Conservation (phyloP, 2,113 vertebrate genomes). For the Bubo bubo region DNA sequence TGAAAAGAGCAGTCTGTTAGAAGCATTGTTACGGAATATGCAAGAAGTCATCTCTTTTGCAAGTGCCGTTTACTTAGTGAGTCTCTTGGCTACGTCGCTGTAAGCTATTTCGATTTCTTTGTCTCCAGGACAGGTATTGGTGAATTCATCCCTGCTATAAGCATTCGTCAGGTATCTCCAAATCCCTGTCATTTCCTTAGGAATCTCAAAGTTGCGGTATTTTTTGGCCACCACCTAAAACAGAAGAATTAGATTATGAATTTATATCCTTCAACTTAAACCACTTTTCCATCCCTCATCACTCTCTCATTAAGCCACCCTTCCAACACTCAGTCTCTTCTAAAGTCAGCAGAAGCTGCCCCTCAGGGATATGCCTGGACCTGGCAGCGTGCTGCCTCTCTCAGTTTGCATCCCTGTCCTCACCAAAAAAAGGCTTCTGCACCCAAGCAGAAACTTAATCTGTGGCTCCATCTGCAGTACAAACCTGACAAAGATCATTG, state of each 20-base stretch:
- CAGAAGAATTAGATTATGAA: neutral
- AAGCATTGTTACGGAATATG: conserved; percentile 69
- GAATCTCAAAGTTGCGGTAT: conserved; percentile 94
- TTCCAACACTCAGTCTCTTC: neutral
- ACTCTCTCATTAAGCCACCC: too few species aligned
- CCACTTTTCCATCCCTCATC: neutral
- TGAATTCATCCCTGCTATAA: conserved; percentile 94
- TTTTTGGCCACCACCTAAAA: conserved; percentile 97
- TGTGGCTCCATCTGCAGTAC: conserved; percentile 67
- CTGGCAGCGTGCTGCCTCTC: neutral
- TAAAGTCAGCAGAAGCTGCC: neutral
- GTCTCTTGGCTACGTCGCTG: conserved; percentile 95
- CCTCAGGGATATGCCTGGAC: neutral
- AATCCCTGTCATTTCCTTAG: conserved; percentile 90
- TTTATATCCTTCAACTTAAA: neutral
- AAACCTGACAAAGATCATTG: neutral
- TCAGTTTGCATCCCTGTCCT: neutral
- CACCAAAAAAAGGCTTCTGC: neutral
- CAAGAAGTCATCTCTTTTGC: neutral
- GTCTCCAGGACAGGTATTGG: conserved; percentile 97
- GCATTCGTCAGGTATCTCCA: conserved; percentile 96
- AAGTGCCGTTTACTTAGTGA: conserved; percentile 85
- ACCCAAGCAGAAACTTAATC: conserved; percentile 21
- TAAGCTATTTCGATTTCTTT: conserved; percentile 98
- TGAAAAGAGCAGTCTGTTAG: conserved; percentile 77